Base-by-base conservation (phyloP, 2,113 vertebrate species). In the Hucho hucho region DNA sequence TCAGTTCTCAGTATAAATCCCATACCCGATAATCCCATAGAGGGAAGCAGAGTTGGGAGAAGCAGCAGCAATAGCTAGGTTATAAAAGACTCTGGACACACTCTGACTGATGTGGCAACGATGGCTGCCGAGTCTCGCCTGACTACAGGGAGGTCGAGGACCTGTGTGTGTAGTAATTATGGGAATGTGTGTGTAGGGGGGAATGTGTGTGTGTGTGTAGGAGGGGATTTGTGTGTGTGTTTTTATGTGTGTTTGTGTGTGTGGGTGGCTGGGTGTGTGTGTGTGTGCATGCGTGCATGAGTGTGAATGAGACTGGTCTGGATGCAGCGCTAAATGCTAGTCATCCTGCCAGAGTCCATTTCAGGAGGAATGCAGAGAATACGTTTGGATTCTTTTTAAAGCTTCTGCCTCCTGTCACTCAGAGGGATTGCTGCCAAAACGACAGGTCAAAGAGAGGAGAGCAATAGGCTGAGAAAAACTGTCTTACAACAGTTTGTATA, bases 111-210 rank as follows among this genome's bases (percentile, higher is more conserved):
- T 70, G 83, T 79, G 76, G 83, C 79, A 73, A 68, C 70, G 70
- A 74, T 28, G 75, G 72, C 32, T 66, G 63, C 85, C 70, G 72
- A 69, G 81, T 82, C 84, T 83, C 4, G 78, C 83, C 78, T 74
- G 61, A 86, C 88, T 82, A 85, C 81, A 83, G 82, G 82, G 89
- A 83, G 83, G 81, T 53, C 79, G 72, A 74, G 69, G 66, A 12
- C 11, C 74, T 78, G 75, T 73, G 74, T 78, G 64, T 77, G 81
- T 75, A 80, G 58, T 87, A 87, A 91, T 88, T 85, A 87, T 79
- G 4, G 29, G 25, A 83, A 80, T 12, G 74, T 70, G 58, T n/a
- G 58, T 22, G 6, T 61, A 22, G 58, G 49, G 49, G 49, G 49
- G 16, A 53, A 4, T 56, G 53, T 56, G 53, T 77, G 79, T 37